Conservation (phyloP, 1,140 invertebrate genomes). For the Chlorops oryzae region DNA sequence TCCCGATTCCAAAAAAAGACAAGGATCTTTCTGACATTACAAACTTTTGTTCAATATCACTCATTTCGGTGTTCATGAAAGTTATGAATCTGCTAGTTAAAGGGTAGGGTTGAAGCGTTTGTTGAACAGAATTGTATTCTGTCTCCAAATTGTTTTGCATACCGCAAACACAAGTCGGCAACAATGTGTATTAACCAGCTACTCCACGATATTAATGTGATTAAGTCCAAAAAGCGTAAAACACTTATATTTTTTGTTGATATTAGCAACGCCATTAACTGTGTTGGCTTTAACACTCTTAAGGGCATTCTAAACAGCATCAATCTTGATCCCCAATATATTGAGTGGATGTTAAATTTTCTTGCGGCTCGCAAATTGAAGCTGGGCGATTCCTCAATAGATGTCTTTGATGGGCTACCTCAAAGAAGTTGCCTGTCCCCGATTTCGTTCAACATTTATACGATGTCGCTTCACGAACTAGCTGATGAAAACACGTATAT, state of each 20-base stretch:
- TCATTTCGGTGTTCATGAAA: constrained; percentile 1
- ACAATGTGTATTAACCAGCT: constrained; percentile 1
- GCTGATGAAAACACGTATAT: too few species aligned
- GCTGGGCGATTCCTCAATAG: not conserved
- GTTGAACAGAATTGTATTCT: not conserved
- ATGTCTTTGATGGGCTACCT: not conserved
- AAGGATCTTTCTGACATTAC: not conserved
- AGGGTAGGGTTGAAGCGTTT: not conserved
- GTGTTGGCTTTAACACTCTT: not conserved
- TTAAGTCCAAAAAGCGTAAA: not conserved
- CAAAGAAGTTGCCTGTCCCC: not conserved
- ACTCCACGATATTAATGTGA: not conserved
- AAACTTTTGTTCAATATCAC: not conserved
- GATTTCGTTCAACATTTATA: not conserved
- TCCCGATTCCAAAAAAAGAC: not conserved
- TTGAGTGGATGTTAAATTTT: not conserved
- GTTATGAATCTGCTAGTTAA: not conserved
- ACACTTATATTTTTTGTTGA: not conserved
- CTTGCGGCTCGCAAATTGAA: not conserved
- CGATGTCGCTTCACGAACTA: not conserved
- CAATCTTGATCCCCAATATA: not conserved
- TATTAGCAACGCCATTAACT: not conserved
- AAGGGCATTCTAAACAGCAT: not conserved
- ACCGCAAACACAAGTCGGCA: constrained; percentile 1
- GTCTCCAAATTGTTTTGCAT: not conserved